phyloP scores from a whole-genome alignment of 1,140 invertebrate species.

The Magallana gigas region DNA sequence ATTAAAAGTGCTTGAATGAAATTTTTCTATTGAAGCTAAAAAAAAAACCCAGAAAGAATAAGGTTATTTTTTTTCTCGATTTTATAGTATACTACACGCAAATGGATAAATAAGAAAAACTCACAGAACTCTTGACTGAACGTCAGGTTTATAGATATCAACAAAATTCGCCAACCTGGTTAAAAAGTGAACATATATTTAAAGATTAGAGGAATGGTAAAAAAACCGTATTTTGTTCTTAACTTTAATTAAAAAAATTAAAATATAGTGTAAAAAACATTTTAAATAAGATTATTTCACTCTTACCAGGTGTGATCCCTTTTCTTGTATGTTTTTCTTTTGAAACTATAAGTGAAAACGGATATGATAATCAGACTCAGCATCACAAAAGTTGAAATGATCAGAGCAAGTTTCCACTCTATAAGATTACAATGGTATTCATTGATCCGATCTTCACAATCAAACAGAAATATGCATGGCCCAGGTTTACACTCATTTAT shows the following conservation, averaged over 20 bases:
- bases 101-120: neutral
- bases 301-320: neutral
- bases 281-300: no score
- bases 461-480: constrained; percentile 16
- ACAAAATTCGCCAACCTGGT: neutral
- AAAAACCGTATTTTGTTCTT: no score
- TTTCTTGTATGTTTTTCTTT: neutral
- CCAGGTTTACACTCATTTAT: constrained; percentile 36
- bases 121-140: neutral
- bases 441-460: constrained; percentile 24
- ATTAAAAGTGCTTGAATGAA: no score
- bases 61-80: neutral
- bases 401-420: neutral
- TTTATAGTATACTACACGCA: neutral
- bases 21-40: no score
- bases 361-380: neutral
- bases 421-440: neutral
- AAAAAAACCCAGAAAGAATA: no score
- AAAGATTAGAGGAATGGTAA: no score
- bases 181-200: neutral
- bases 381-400: neutral
- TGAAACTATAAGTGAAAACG: neutral
- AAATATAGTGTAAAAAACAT: no score
- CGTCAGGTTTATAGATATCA: neutral
- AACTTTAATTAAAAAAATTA: no score